Evolutionary conservation across 30 jellyfish, hydroid and myxozoan species (phyloP).

Genomic region (Turritopsis rubra): DNA sequence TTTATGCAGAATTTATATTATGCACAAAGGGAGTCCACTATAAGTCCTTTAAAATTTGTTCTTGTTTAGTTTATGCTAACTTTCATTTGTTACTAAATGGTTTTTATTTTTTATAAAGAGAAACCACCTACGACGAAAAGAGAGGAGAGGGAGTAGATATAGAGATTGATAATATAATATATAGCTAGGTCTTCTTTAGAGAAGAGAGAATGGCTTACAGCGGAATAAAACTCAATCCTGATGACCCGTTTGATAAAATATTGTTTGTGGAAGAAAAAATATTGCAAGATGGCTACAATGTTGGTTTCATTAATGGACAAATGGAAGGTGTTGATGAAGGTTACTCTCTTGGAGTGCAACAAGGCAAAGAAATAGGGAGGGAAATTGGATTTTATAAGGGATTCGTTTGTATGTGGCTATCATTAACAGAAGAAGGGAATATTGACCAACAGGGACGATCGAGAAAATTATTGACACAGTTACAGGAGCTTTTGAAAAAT

Average conservation of each 20-base stretch:
- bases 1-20: background rate
- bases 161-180: no score
- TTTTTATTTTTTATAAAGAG: no score
- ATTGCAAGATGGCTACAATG: conserved; percentile 32
- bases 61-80: no score
- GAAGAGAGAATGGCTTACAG: conserved; percentile 11
- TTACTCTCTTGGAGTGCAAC: background rate
- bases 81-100: no score
- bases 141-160: no score
- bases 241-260: conserved; percentile 38
- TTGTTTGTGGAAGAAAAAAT: conserved; percentile 27
- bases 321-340: conserved; percentile 22
- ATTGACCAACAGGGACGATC: background rate
- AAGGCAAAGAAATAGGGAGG: conserved; percentile 38
- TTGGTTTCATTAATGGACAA: conserved; percentile 27
- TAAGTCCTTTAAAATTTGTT: no score
- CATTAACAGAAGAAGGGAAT: background rate
- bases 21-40: no score
- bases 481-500: conserved; percentile 10
- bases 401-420: conserved; percentile 10
- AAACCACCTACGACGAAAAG: no score
- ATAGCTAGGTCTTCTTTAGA: background rate
- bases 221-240: conserved; percentile 34
- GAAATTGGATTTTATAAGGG: conserved; percentile 45
- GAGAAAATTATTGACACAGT: background rate